These are phyloP conservation scores for Heliconius hortense DNA, from an alignment of 2,888 invertebrate species.

Conservation along the genomic window DNA sequence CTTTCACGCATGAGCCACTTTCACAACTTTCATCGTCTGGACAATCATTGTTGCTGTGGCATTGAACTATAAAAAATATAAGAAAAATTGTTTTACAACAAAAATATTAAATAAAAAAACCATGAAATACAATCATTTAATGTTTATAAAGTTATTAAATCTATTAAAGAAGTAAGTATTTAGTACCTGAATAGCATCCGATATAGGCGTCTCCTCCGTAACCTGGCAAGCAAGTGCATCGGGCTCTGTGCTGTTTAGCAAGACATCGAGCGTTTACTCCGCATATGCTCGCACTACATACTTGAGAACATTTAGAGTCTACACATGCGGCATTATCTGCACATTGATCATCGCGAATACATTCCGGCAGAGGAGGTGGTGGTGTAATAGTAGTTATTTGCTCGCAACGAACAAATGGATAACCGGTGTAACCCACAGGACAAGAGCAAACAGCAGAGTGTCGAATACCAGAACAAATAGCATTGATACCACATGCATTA, in stretches of 20 bases:
- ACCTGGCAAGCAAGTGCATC: conserved; percentile 91
- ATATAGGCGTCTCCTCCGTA: conserved; percentile 92
- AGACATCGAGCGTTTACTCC: conserved; percentile 90
- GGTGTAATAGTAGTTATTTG: conserved; percentile 57
- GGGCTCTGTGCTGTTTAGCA: conserved; percentile 89
- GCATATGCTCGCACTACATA: conserved; percentile 88
- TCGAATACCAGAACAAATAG: conserved; percentile 87
- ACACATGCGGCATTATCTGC: conserved; percentile 91
- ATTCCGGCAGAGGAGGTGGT: conserved; percentile 86
- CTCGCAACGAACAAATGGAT: conserved; percentile 88
- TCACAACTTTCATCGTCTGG: conserved; percentile 91
- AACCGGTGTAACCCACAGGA: conserved; percentile 88
- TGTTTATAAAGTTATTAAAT: not conserved
- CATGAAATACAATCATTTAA: not conserved
- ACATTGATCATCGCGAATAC: conserved; percentile 89
- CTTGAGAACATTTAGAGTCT: conserved; percentile 87
- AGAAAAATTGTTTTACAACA: not conserved
- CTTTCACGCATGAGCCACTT: conserved; percentile 89
- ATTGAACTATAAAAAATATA: conserved; percentile 84
- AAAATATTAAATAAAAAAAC: not conserved
- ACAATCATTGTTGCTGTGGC: conserved; percentile 92
- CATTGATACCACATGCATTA: conserved; percentile 91
- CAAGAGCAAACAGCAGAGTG: conserved; percentile 93
- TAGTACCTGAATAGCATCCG: conserved; percentile 87
- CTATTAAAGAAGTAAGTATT: not conserved